These are phyloP conservation scores for Oedothorax gibbosus DNA, from an alignment of 1,140 invertebrate species.

Conservation along the genomic window DNA sequence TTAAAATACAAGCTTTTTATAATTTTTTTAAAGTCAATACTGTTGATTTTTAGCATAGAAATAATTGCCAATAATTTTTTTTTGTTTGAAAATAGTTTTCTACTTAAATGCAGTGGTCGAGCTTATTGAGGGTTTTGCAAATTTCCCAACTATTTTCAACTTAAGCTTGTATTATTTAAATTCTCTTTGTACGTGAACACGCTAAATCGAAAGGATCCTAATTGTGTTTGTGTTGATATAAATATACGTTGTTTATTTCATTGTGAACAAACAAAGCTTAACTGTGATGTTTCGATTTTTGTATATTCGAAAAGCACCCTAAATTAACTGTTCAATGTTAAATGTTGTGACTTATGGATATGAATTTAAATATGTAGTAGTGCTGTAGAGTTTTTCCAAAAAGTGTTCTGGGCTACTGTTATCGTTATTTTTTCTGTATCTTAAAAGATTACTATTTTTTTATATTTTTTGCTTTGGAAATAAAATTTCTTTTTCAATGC, in stretches of 20 bases:
- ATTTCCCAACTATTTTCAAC: too few species aligned
- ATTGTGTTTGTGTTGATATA: too few species aligned
- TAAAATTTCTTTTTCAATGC: conserved; percentile 47
- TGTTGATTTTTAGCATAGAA: too few species aligned
- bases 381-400: conserved; percentile 21
- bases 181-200: too few species aligned
- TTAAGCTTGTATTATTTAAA: too few species aligned
- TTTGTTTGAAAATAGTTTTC: too few species aligned
- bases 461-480: conserved; percentile 52
- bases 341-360: conserved; percentile 1
- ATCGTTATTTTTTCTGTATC: conserved; percentile 42
- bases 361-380: conserved; percentile 8
- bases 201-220: too few species aligned
- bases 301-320: conserved; percentile 37
- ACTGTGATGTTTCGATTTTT: conserved; percentile 54
- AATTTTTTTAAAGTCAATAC: too few species aligned
- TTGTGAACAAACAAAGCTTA: conserved; percentile 37
- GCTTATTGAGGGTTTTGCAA: too few species aligned
- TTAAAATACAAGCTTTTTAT: too few species aligned
- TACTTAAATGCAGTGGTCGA: too few species aligned
- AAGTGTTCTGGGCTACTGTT: conserved; percentile 15
- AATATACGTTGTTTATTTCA: not conserved
- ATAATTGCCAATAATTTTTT: too few species aligned
- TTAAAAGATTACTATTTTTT: conserved; percentile 56
- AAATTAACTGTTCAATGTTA: conserved; percentile 15